phyloP scores from a whole-genome alignment of 23 tunicate genomes.

The Styela clava region DNA sequence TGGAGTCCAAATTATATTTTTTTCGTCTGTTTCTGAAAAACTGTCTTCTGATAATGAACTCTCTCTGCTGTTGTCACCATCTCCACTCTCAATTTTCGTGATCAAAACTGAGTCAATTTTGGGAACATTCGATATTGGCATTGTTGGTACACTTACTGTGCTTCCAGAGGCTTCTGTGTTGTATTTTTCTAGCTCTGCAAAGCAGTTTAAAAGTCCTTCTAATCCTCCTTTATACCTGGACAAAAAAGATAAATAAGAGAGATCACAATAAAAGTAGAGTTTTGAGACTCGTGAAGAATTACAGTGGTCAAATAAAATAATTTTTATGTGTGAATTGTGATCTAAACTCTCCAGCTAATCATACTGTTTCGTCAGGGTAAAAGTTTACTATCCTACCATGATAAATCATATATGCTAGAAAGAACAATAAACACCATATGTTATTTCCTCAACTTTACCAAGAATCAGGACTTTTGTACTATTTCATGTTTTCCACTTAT shows the following conservation, averaged over 20 bases:
- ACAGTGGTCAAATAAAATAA: too few species aligned
- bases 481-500: too few species aligned
- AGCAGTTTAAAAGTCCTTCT: constrained; percentile 38
- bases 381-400: too few species aligned
- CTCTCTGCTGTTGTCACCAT: neutral
- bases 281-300: too few species aligned
- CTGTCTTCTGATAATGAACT: neutral
- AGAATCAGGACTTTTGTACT: too few species aligned
- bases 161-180: neutral
- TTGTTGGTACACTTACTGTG: neutral
- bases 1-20: constrained; percentile 23
- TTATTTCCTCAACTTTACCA: too few species aligned
- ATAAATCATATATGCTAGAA: too few species aligned
- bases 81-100: neutral
- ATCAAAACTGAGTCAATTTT: neutral
- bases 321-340: too few species aligned
- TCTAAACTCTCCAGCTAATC: too few species aligned
- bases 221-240: constrained; percentile 34
- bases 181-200: constrained; percentile 31
- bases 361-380: too few species aligned
- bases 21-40: neutral
- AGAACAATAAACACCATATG: too few species aligned
- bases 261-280: too few species aligned
- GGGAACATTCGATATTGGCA: neutral
- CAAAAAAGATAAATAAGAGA: neutral